phyloP scores from a whole-genome alignment of 2,797 vertebrate species.

The Malacoraja senta region DNA sequence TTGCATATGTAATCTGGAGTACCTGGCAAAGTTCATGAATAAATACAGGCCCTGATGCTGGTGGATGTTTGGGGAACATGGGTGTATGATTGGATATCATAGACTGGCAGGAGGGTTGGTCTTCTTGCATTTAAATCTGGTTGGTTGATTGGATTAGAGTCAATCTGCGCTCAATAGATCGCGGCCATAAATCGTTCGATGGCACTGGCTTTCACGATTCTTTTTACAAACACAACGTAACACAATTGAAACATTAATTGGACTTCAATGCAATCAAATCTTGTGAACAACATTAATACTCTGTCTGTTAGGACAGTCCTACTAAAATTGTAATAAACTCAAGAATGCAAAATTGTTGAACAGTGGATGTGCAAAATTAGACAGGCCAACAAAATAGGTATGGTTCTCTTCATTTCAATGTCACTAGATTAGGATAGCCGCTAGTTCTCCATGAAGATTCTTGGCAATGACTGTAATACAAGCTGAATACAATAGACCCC shows the following conservation, averaged over 20 bases:
- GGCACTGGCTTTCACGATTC: not conserved
- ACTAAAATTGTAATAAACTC: not conserved
- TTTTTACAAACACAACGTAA: not conserved
- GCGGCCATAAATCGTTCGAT: not conserved
- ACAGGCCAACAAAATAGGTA: not conserved
- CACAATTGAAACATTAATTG: not conserved
- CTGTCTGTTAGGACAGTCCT: too few species aligned
- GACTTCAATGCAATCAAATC: not conserved
- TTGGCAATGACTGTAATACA: not conserved
- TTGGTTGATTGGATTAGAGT: not conserved
- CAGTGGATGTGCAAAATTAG: not conserved
- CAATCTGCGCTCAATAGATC: not conserved
- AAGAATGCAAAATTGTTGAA: not conserved
- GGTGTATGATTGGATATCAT: not conserved
- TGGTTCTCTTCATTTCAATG: not conserved
- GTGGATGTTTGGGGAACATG: not conserved
- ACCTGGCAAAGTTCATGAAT: not conserved
- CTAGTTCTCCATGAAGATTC: not conserved
- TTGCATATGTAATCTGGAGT: not conserved
- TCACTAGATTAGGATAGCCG: not conserved
- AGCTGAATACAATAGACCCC: not conserved
- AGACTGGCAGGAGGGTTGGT: not conserved
- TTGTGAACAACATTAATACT: too few species aligned
- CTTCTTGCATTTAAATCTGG: not conserved
- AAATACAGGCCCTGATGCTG: too few species aligned